Conservation (phyloP, 2,113 vertebrate genomes). For the Ptilonorhynchus violaceus region DNA sequence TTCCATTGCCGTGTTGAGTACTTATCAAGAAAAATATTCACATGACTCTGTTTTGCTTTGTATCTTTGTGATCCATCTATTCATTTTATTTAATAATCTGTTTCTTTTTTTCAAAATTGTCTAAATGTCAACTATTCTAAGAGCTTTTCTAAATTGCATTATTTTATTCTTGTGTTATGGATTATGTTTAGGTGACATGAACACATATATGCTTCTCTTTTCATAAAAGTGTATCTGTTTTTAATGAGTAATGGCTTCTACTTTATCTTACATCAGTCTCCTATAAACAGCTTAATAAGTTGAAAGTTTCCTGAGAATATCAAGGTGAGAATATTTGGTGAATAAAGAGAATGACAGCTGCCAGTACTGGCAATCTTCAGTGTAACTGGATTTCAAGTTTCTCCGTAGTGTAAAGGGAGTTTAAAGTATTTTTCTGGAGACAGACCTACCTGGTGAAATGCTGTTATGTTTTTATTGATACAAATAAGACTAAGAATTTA, state of each 20-base stretch:
- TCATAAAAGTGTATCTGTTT: neutral
- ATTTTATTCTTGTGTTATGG: neutral
- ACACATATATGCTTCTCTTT: neutral
- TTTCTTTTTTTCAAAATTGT: neutral
- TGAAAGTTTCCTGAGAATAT: neutral
- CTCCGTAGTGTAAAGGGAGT: neutral
- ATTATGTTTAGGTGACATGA: neutral
- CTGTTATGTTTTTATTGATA: neutral
- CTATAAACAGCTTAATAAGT: neutral
- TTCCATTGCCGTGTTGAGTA: neutral
- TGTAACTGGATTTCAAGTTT: neutral
- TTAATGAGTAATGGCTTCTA: neutral
- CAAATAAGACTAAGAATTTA: neutral
- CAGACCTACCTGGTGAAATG: neutral
- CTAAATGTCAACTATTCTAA: neutral
- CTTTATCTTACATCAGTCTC: neutral
- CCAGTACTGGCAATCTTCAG: neutral
- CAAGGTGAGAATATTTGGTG: neutral
- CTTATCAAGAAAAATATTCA: neutral
- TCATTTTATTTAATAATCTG: neutral
- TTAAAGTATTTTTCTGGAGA: neutral
- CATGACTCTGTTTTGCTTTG: neutral
- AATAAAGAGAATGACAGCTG: neutral
- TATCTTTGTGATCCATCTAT: neutral
- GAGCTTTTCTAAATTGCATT: neutral